A percentile compares a stretch with the other conserved stretches of the same genome.
Conservation (phyloP, 2,888 invertebrate genomes). For the Nephrotoma flavescens region DNA sequence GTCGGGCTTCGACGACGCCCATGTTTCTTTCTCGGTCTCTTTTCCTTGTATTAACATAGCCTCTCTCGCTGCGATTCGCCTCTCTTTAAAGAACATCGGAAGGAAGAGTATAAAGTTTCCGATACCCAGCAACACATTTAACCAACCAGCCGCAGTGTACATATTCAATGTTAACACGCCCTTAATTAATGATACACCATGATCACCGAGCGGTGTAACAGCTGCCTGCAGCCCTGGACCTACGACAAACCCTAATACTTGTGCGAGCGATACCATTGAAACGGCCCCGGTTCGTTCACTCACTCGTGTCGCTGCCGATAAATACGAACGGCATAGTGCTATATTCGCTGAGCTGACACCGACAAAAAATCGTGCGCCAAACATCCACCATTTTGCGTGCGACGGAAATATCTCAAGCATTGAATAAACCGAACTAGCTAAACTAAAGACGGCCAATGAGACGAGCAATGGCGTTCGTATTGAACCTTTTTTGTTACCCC, state of each 20-base stretch:
- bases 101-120: slow-evolving; percentile 58
- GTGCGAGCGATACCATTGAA: slow-evolving; percentile 68
- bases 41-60: slow-evolving; percentile 61
- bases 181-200: slow-evolving; percentile 39
- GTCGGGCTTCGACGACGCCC: slow-evolving; percentile 56
- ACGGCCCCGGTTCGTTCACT: slow-evolving; percentile 70
- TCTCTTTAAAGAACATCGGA: slow-evolving; percentile 57
- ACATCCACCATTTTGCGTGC: slow-evolving; percentile 55
- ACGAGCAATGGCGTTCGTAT: slow-evolving; percentile 56
- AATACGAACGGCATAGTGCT: slow-evolving; percentile 68
- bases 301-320: slow-evolving; percentile 69
- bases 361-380: slow-evolving; percentile 60
- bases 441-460: slow-evolving; percentile 54
- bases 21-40: slow-evolving; percentile 55
- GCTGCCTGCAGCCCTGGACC: slow-evolving; percentile 73
- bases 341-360: slow-evolving; percentile 77
- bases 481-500: slow-evolving; percentile 61
- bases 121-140: slow-evolving; percentile 59
- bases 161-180: slow-evolving; percentile 55
- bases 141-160: slow-evolving; percentile 80
- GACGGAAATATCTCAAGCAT: slow-evolving; percentile 53
- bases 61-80: slow-evolving; percentile 62
- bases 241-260: slow-evolving; percentile 74
- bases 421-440: slow-evolving; percentile 61
- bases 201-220: slow-evolving; percentile 60